Base-by-base conservation (phyloP, 2,797 vertebrate species). In the Gobio occitaniae region DNA sequence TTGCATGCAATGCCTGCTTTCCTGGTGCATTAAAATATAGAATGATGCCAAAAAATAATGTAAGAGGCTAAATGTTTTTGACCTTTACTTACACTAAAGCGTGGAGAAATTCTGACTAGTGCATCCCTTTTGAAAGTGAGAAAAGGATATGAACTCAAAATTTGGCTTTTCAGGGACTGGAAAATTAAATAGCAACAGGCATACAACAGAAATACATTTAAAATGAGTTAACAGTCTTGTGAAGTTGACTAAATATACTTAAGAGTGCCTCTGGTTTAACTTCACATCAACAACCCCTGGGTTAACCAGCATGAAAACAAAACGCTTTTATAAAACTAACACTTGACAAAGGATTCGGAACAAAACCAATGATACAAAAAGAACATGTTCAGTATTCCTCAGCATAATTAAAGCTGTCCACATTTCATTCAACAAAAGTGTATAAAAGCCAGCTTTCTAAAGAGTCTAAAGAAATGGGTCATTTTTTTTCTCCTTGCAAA, bases 1-100 rank as follows among this genome's bases (percentile, higher is more conserved):
- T 86, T 89, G 91, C 94, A 95, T 96, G 94, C 94, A 94, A 93
- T 74, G 85, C 89, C 86, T 87, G 93, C 92, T 92, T 91, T 92
- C 91, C 90, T 89, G 89, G 91, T 87, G 92, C 91, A 91, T 91
- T 91, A 88, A 90, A 87, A 89, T 91, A 84, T 65, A 91, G 89
- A 80, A 92, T 87, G 90, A 84, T 89, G 91, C 2, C 80, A 44
- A 91, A 91, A 91, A 83, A 88, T 66, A 86, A 85, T 80, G 87
- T 74, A 91, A 87, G 75, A 87, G 76, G 68, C 83, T 86, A 91
- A 86, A 87, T 86, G 89, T 59, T 52, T 80, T 76, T 88, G 68
- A 89, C 86, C 77, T 72, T 89, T 89, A 88, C 92, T 90, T 82
- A 87, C 90, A 82, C 82, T 74, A 65, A 88, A 63, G 82, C 71